phyloP scores from a whole-genome alignment of 1,140 invertebrate species.

The Euschistus heros region DNA sequence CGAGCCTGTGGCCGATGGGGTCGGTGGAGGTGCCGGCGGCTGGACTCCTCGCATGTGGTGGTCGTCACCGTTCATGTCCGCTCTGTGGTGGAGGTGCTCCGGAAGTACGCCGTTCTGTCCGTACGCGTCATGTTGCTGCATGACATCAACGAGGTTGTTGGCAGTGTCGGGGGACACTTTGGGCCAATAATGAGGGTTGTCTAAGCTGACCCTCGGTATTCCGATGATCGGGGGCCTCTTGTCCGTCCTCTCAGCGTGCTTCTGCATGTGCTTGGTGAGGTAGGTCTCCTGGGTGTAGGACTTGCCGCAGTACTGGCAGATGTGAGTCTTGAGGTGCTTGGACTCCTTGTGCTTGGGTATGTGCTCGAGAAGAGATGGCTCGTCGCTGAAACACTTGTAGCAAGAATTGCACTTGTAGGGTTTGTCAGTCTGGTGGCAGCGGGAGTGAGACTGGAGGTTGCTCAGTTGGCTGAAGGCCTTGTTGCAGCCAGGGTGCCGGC shows the following conservation, averaged over 20 bases:
- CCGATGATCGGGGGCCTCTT: constrained; percentile 70
- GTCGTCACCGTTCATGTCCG: constrained; percentile 34
- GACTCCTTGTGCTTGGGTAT: constrained; percentile 99
- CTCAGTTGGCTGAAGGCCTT: constrained; percentile 98
- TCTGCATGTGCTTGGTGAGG: constrained; percentile 97
- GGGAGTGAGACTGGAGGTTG: constrained; percentile 94
- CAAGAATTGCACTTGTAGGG: constrained; percentile 97
- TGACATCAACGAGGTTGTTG: constrained; percentile 33
- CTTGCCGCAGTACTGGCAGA: constrained; percentile 98
- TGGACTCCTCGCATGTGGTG: constrained; percentile 39
- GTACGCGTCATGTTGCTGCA: constrained; percentile 32
- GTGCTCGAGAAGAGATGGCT: constrained; percentile 89
- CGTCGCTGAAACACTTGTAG: constrained; percentile 95
- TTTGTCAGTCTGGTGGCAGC: constrained; percentile 96
- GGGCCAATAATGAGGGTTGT: constrained; percentile 36
- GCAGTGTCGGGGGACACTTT: constrained; percentile 43
- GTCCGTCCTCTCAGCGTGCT: constrained; percentile 85
- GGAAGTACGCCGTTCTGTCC: constrained; percentile 32
- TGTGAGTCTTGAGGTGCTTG: constrained; percentile 98
- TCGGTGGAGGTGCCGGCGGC: constrained; percentile 36
- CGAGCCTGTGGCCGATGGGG: constrained; percentile 36
- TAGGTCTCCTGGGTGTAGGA: constrained; percentile 99
- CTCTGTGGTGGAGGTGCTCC: constrained; percentile 31
- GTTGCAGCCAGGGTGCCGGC: constrained; percentile 91
- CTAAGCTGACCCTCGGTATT: constrained; percentile 32